phyloP scores from a whole-genome alignment of 2,888 invertebrate genomes.

The Anarsia innoxiella region DNA sequence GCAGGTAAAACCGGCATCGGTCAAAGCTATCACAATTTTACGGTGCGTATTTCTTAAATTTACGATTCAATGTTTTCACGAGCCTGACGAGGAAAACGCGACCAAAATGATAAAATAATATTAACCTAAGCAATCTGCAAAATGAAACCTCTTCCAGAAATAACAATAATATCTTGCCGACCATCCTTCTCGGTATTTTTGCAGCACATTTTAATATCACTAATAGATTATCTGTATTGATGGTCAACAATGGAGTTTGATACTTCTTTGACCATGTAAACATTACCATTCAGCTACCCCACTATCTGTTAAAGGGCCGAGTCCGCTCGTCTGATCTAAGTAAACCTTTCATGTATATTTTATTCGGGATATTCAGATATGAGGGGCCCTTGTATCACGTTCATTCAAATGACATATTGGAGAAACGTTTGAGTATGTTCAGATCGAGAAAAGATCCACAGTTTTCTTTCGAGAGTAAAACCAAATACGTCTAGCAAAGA shows the following conservation, averaged over 20 bases:
- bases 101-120: constrained; percentile 24
- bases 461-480: constrained; percentile 52
- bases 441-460: constrained; percentile 48
- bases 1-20: no score
- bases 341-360: constrained; percentile 69
- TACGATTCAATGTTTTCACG: constrained; percentile 5
- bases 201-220: constrained; percentile 54
- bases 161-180: constrained; percentile 35
- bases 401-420: constrained; percentile 69
- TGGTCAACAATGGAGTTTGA: constrained; percentile 50
- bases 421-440: constrained; percentile 55
- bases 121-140: constrained; percentile 30
- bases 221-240: constrained; percentile 66
- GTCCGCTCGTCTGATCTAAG: constrained; percentile 53
- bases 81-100: constrained; percentile 7
- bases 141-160: constrained; percentile 23
- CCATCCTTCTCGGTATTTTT: constrained; percentile 32
- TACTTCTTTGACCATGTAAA: constrained; percentile 57
- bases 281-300: constrained; percentile 46
- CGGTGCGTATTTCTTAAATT: neutral
- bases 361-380: constrained; percentile 62
- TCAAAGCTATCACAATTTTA: neutral
- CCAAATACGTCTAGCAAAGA: constrained; percentile 49
- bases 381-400: constrained; percentile 53
- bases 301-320: constrained; percentile 48